Evolutionary conservation across 2,888 invertebrate species (phyloP).

Genomic region (Himalopsyche tibetana): DNA sequence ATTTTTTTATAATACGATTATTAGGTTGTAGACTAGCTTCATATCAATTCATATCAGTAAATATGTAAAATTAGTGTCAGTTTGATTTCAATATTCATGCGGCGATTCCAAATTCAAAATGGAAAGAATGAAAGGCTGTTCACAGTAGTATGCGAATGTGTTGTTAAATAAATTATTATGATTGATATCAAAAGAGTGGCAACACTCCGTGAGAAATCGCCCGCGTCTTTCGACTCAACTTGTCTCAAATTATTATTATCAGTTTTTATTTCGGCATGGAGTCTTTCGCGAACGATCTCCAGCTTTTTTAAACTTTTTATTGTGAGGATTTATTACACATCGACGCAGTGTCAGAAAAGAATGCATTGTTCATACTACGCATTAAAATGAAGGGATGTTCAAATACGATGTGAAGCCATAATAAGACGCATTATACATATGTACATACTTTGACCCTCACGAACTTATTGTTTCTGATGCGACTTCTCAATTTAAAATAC

Average conservation of each 20-base stretch:
- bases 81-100: too few species aligned
- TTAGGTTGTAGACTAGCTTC: too few species aligned
- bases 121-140: slow-evolving; percentile 4
- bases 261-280: slow-evolving; percentile 19
- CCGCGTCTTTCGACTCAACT: slow-evolving; percentile 19
- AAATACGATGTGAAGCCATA: neutral
- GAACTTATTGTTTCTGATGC: too few species aligned
- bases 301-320: neutral
- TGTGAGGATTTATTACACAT: slow-evolving; percentile 28
- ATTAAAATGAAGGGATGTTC: neutral
- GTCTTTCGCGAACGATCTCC: slow-evolving; percentile 1
- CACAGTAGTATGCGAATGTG: neutral
- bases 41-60: too few species aligned
- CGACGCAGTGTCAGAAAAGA: slow-evolving; percentile 32
- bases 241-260: slow-evolving; percentile 40
- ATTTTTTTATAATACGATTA: too few species aligned
- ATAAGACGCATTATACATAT: too few species aligned
- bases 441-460: too few species aligned
- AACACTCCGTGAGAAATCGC: slow-evolving; percentile 28
- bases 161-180: slow-evolving; percentile 22
- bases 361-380: slow-evolving; percentile 36
- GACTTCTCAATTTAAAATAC: too few species aligned
- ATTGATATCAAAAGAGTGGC: slow-evolving; percentile 41
- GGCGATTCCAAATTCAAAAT: neutral
- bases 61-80: too few species aligned